Evolutionary conservation across 2,888 invertebrate species (phyloP).

Genomic region (Protodeltote pygarga): DNA sequence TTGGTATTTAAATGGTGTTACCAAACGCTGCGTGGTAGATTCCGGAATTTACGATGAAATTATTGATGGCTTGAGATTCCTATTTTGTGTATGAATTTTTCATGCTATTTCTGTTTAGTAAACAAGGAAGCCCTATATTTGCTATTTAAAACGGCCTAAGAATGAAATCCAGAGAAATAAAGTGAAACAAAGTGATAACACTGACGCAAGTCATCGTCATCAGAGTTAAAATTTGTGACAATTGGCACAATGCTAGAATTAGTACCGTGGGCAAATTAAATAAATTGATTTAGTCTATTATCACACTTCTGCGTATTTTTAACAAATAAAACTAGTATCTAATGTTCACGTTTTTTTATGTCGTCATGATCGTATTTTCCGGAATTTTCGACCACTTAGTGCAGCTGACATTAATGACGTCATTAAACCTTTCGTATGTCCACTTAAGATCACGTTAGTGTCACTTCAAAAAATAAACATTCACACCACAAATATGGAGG

Average conservation of each 20-base stretch:
- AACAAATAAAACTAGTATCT: slow-evolving; percentile 8
- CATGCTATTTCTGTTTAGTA: no score
- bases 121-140: no score
- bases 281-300: background rate
- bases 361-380: slow-evolving; percentile 38
- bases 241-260: no score
- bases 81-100: no score
- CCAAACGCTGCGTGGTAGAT: background rate
- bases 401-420: slow-evolving; percentile 47
- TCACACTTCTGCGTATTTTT: background rate
- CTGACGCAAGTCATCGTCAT: no score
- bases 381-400: slow-evolving; percentile 32
- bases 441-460: slow-evolving; percentile 39
- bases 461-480: slow-evolving; percentile 46
- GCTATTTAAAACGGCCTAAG: no score
- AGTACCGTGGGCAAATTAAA: no score
- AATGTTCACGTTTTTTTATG: slow-evolving; percentile 20
- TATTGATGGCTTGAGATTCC: no score
- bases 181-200: no score
- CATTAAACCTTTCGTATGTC: slow-evolving; percentile 41
- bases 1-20: slow-evolving; percentile 8
- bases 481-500: slow-evolving; percentile 26
- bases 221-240: no score
- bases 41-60: background rate
- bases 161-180: no score